These are phyloP conservation scores for Monoplex corrugatus DNA, from an alignment of 2,888 invertebrate genomes.

Conservation along the genomic window DNA sequence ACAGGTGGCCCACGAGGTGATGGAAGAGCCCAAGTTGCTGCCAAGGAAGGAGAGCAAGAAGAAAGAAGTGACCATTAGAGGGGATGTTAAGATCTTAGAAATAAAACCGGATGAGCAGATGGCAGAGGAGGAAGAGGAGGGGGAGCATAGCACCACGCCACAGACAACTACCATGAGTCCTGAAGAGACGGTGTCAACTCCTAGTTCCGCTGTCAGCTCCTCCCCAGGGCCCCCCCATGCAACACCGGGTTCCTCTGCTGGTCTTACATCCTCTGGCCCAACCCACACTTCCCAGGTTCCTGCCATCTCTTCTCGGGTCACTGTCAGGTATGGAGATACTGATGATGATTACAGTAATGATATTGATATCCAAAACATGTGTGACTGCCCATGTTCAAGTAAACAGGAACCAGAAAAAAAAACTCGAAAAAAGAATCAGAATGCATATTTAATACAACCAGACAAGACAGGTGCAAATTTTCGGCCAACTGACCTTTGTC, in stretches of 20 bases:
- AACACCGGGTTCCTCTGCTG: slow-evolving; percentile 38
- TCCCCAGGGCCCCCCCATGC: neutral
- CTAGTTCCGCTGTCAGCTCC: neutral
- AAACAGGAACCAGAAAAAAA: too few species aligned
- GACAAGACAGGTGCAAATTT: too few species aligned
- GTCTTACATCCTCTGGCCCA: slow-evolving; percentile 44
- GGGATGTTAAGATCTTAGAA: neutral
- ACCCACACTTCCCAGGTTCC: neutral
- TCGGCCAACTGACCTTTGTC: too few species aligned
- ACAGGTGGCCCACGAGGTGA: slow-evolving; percentile 46
- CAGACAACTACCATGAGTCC: neutral
- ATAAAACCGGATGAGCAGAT: slow-evolving; percentile 49
- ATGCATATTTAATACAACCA: too few species aligned
- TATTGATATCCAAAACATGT: too few species aligned
- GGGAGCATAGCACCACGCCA: slow-evolving; percentile 53
- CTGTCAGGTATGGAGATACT: slow-evolving; percentile 53
- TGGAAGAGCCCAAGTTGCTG: slow-evolving; percentile 37
- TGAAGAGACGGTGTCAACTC: neutral
- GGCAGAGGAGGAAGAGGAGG: slow-evolving; percentile 60
- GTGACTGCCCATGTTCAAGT: too few species aligned
- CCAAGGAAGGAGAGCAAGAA: slow-evolving; percentile 54
- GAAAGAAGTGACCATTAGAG: slow-evolving; percentile 46
- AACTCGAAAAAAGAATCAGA: too few species aligned
- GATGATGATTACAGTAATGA: too few species aligned
- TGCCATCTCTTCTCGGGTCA: slow-evolving; percentile 29